phyloP scores from a whole-genome alignment of 2,888 invertebrate species.

The Zeuzera pyrina region DNA sequence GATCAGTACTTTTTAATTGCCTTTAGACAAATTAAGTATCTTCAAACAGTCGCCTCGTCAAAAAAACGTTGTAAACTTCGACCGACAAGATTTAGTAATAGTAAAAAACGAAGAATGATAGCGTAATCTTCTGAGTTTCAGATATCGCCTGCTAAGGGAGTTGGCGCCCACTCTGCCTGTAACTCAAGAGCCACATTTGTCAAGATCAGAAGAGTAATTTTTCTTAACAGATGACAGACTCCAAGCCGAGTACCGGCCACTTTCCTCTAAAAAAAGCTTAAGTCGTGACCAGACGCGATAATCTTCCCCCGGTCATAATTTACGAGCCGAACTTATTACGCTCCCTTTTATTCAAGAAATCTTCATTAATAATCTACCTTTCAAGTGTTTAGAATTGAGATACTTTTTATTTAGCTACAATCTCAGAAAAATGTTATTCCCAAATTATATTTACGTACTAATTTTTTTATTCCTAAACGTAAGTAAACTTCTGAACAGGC shows the following conservation, averaged over 20 bases:
- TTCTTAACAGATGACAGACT: conserved; percentile 19
- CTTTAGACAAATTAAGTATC: too few species aligned
- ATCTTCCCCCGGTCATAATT: conserved; percentile 10
- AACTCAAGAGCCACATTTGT: conserved; percentile 22
- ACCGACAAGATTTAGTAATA: conserved; percentile 14
- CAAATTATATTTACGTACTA: too few species aligned
- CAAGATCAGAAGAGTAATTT: conserved; percentile 27
- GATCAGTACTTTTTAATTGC: too few species aligned
- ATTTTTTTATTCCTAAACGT: too few species aligned
- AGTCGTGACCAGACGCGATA: conserved; percentile 13
- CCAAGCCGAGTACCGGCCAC: conserved; percentile 10
- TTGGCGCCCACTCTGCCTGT: conserved; percentile 1
- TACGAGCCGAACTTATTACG: background rate
- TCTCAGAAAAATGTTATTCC: too few species aligned
- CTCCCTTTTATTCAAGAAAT: too few species aligned
- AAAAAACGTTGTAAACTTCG: too few species aligned
- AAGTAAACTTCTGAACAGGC: too few species aligned
- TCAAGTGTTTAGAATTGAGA: too few species aligned
- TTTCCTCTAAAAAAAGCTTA: conserved; percentile 14
- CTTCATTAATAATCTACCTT: too few species aligned
- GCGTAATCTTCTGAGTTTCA: conserved; percentile 15
- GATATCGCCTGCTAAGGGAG: background rate
- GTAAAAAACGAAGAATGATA: conserved; percentile 19
- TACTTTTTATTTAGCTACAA: too few species aligned
- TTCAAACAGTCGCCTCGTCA: too few species aligned